A percentile compares a stretch with the other conserved stretches of the same genome.
These are phyloP conservation scores for Dryas iulia DNA, from an alignment of 1,140 invertebrate genomes.

Conservation along the genomic window DNA sequence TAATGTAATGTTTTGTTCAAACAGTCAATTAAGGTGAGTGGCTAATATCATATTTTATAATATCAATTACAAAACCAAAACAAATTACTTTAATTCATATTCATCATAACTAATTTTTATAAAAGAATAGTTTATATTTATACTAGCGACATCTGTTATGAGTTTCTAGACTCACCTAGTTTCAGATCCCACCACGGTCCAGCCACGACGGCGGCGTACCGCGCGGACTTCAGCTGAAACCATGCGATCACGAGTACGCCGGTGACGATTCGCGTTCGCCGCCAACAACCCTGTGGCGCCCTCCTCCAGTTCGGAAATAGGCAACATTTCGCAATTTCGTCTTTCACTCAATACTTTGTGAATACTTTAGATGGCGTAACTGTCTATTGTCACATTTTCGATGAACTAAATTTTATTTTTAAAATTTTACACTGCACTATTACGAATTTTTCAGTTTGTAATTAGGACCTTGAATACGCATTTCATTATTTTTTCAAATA, in stretches of 20 bases:
- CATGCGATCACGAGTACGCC: constrained; percentile 60
- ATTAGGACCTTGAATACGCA: not conserved
- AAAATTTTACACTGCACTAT: not conserved
- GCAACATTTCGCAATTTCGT: constrained; percentile 51
- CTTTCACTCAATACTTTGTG: constrained; percentile 16
- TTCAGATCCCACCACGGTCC: constrained; percentile 75
- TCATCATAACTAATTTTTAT: not conserved
- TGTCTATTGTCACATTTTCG: not conserved
- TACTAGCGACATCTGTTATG: constrained; percentile 54
- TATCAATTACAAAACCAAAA: not conserved
- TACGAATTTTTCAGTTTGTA: not conserved
- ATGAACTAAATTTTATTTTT: not conserved
- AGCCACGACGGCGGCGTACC: constrained; percentile 64
- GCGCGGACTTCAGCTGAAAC: constrained; percentile 71
- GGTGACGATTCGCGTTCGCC: constrained; percentile 53
- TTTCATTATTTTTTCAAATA: not conserved
- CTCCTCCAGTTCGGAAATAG: constrained; percentile 68
- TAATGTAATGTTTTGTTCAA: not conserved
- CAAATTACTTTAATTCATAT: too few relatives aligned
- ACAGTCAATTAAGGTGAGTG: not conserved
- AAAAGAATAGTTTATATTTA: not conserved
- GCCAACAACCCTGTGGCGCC: constrained; percentile 52
- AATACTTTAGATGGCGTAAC: constrained; percentile 49
- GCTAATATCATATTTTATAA: not conserved
- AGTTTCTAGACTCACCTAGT: constrained; percentile 57